A percentile compares a stretch with the other conserved stretches of the same genome.
These are phyloP conservation scores for Lampris megalopsis DNA, from an alignment of 2,113 vertebrate species.

Conservation along the genomic window DNA sequence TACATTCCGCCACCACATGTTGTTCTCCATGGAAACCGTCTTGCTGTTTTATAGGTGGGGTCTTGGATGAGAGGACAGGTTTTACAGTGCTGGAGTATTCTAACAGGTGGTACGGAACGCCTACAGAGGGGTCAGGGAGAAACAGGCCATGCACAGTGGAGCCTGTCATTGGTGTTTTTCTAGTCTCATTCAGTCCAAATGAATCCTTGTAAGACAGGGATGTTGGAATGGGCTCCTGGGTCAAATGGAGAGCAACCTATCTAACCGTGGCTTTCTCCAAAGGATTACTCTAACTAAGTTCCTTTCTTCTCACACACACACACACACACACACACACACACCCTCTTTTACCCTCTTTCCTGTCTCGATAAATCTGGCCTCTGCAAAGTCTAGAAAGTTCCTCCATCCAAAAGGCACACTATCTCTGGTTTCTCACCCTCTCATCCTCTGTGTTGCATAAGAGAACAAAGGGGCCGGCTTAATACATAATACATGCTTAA, in stretches of 20 bases:
- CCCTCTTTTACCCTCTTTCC: not conserved
- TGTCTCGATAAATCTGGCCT: constrained; percentile 49
- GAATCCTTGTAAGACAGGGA: constrained; percentile 37
- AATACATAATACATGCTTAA: constrained; percentile 60
- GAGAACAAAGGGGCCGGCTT: constrained; percentile 63
- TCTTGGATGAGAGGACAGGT: constrained; percentile 58
- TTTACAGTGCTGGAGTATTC: constrained; percentile 67
- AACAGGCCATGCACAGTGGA: constrained; percentile 61
- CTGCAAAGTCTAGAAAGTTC: constrained; percentile 23
- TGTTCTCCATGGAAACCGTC: constrained; percentile 53
- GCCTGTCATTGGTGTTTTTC: constrained; percentile 60
- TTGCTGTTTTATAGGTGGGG: constrained; percentile 71
- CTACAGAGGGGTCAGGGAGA: constrained; percentile 49
- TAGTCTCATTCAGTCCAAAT: constrained; percentile 54
- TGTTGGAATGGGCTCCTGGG: constrained; percentile 13
- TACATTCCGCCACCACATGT: constrained; percentile 68
- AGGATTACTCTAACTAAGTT: constrained; percentile 41
- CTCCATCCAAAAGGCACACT: constrained; percentile 60
- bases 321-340: constrained; percentile 12
- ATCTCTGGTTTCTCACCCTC: constrained; percentile 65
- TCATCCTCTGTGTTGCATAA: constrained; percentile 58
- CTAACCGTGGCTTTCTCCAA: constrained; percentile 4
- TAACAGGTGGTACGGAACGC: constrained; percentile 67
- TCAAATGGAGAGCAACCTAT: constrained; percentile 9
- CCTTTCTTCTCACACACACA: constrained; percentile 8